A percentile compares a stretch with the other conserved stretches of the same genome.
Evolutionary conservation across 2,797 vertebrate species (phyloP).

Genomic region (Loris lydekkerianus): DNA sequence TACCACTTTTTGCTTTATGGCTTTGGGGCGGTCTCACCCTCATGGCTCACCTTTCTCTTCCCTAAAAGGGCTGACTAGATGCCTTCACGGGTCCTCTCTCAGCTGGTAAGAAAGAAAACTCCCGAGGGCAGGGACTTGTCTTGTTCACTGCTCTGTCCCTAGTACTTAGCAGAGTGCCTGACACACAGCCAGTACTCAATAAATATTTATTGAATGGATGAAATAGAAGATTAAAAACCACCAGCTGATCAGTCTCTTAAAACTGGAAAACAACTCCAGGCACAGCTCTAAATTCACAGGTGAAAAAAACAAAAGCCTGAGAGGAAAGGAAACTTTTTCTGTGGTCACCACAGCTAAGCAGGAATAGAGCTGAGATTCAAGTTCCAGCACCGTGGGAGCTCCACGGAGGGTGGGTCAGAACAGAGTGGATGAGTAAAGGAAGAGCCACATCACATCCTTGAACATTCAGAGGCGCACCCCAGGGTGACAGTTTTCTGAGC

Average conservation of each 20-base stretch:
- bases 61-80: neutral
- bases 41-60: neutral
- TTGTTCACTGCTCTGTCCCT: neutral
- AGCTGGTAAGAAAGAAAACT: neutral
- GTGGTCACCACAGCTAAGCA: neutral
- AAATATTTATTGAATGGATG: neutral
- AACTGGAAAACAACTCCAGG: neutral
- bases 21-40: neutral
- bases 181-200: neutral
- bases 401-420: neutral
- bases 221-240: neutral
- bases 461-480: neutral
- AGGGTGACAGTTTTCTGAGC: neutral
- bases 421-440: neutral
- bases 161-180: neutral
- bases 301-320: neutral
- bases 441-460: neutral
- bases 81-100: neutral
- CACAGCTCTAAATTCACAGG: slow-evolving; percentile 8
- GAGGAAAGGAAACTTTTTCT: neutral
- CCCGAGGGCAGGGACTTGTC: neutral
- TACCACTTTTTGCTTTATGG: neutral
- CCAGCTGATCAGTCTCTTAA: neutral
- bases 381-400: neutral
- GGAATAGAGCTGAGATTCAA: neutral